Evolutionary conservation across 2,113 vertebrate species (phyloP).

Genomic region (Hemiscyllium ocellatum): DNA sequence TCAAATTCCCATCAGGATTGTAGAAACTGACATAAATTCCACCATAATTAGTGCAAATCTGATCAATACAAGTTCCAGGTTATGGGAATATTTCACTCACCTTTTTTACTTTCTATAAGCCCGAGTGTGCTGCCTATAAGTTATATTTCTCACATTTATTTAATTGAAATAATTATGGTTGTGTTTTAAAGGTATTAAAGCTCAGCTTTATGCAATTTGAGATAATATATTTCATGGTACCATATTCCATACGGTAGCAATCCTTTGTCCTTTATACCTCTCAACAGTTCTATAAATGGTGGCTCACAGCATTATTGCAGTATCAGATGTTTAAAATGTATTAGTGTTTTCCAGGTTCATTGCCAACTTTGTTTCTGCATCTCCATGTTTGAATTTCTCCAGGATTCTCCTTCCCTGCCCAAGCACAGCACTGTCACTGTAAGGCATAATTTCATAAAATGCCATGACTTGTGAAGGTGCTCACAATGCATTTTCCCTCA

Average conservation of each 20-base stretch:
- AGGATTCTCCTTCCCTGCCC: background rate
- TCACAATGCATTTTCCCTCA: background rate
- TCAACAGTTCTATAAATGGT: background rate
- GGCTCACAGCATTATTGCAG: background rate
- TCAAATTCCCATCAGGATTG: background rate
- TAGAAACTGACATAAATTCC: background rate
- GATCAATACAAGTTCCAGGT: background rate
- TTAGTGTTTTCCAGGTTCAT: background rate
- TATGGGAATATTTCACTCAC: background rate
- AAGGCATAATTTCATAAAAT: too few species aligned
- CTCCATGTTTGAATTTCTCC: background rate
- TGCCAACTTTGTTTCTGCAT: background rate
- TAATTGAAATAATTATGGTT: background rate
- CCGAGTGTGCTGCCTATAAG: background rate
- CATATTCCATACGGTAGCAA: background rate
- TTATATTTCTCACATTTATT: background rate
- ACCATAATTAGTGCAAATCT: background rate
- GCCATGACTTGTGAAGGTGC: background rate
- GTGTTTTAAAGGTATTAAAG: background rate
- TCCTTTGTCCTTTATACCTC: background rate
- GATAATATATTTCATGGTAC: background rate
- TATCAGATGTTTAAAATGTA: background rate
- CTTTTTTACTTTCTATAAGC: background rate
- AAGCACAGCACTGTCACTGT: background rate
- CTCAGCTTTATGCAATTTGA: background rate